Evolutionary conservation across 30 jellyfish, hydroid and myxozoan genomes (phyloP).

Genomic region (Chironex yamaguchii): DNA sequence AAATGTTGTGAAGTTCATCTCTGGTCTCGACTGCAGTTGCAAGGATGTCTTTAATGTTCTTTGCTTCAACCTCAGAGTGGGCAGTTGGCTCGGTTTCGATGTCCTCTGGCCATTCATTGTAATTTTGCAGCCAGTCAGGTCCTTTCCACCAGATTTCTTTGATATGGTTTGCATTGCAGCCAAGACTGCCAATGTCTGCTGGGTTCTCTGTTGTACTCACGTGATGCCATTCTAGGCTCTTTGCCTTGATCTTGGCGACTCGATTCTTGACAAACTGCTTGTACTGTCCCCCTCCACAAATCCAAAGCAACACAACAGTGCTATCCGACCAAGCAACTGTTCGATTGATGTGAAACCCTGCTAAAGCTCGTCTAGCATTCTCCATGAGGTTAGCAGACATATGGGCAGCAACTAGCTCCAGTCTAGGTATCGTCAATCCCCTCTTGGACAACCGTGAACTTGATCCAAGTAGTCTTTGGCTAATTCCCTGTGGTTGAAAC

Average conservation of each 20-base stretch:
- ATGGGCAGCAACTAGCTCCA: constrained; percentile 53
- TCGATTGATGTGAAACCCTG: neutral
- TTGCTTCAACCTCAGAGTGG: constrained; percentile 44
- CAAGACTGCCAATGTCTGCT: constrained; percentile 46
- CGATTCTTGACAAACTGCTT: constrained; percentile 30
- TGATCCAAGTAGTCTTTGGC: neutral
- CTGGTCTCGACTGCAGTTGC: constrained; percentile 7
- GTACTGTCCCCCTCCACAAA: constrained; percentile 12
- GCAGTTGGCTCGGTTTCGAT: constrained; percentile 15
- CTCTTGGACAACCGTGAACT: constrained; percentile 38
- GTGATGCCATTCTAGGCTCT: constrained; percentile 14
- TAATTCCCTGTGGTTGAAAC: constrained; percentile 19
- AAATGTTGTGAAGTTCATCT: neutral
- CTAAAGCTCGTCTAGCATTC: constrained; percentile 3
- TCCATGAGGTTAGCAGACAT: constrained; percentile 52
- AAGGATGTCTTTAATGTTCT: constrained; percentile 51
- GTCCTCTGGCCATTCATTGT: constrained; percentile 54
- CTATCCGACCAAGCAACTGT: constrained; percentile 26
- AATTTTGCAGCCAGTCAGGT: constrained; percentile 37
- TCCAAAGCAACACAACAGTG: constrained; percentile 43
- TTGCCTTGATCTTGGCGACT: constrained; percentile 20
- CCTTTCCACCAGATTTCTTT: constrained; percentile 45
- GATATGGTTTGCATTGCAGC: neutral
- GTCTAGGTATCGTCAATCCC: constrained; percentile 25
- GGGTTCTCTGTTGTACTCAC: constrained; percentile 10